Evolutionary conservation across 2,797 vertebrate species (phyloP).

Genomic region (Clarias fuscus): DNA sequence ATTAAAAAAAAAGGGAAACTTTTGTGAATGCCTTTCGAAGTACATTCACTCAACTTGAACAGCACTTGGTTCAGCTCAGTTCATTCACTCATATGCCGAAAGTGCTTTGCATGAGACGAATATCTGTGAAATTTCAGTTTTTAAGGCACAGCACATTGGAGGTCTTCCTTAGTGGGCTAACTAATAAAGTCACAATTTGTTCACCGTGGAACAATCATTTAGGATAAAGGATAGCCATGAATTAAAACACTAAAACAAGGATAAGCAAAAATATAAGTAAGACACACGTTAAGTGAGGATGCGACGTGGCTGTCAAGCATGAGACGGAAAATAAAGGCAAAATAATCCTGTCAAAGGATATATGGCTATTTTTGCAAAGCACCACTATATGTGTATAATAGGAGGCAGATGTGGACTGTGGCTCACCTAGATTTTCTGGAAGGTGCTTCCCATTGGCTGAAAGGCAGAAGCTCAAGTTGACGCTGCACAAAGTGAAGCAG

Average conservation of each 20-base stretch:
- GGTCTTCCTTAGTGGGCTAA: not conserved
- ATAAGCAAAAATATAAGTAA: not conserved
- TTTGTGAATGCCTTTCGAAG: no score
- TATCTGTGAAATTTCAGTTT: no score
- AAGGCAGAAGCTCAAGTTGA: constrained; percentile 93
- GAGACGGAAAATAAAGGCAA: not conserved
- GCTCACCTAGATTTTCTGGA: constrained; percentile 83
- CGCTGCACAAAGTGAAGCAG: constrained; percentile 73
- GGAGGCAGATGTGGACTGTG: constrained; percentile 64
- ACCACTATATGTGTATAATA: constrained; percentile 50
- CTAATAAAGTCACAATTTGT: not conserved
- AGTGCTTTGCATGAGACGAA: no score
- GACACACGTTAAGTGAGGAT: not conserved
- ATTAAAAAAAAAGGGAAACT: no score
- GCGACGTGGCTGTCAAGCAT: not conserved
- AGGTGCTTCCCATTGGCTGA: constrained; percentile 88
- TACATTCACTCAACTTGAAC: no score
- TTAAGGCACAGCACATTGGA: not conserved
- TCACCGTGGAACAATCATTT: not conserved
- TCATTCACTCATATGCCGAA: no score
- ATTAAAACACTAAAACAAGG: constrained; percentile 34
- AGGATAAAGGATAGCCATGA: constrained; percentile 41
- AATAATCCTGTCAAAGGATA: not conserved
- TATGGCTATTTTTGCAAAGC: not conserved
- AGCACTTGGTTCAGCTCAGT: no score